Base-by-base conservation (phyloP, 2,888 invertebrate genomes). In the Ornithoptera priamus region DNA sequence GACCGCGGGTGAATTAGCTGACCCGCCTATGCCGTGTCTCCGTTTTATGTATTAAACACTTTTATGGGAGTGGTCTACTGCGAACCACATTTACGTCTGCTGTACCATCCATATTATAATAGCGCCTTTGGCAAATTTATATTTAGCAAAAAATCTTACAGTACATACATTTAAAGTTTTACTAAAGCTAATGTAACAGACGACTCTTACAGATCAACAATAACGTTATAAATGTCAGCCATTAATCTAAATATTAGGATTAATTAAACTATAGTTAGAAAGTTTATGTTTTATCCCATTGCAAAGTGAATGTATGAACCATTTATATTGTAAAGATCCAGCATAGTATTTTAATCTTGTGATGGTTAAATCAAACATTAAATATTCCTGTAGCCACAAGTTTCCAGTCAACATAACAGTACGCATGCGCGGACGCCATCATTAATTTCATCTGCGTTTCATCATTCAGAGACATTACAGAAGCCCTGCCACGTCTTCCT, bases 371-470 rank as follows among this genome's bases (percentile, higher is more conserved):
- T 53, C 8, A 6, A 65, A 30, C 64, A 64, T 65, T 65, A 56
- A 24, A 56, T 12, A 69, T 69, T 69, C 61, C 42, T 1, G n/a
- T 46, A 39, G 22, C 62, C 18, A 20, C 56, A 56, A n/a, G 56
- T 22, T 56, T 65, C 57, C 17, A 57, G 15, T 46, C 22, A 24
- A 62, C 17, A 24, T 62, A 62, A 62, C 60, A 57, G 57, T 59
- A 15, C 62, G 18, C 59, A 53, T 69, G 57, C 61, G 65, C 56
- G 62, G 24, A 10, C 39, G 39, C 30, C 24, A 69, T 60, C 63
- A 70, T 59, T 70, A 70, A 66, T 66, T 59, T 67, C 60, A 12
- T 56, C 60, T 18, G 39, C 56, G 67, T 70, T 70, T 70, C 66
- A 63, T 58, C 68, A 67, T 62, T 30, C 56, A n/a, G 53, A 42